These are phyloP conservation scores for Mythimna vitellina DNA, from an alignment of 2,888 invertebrate species.

Conservation along the genomic window DNA sequence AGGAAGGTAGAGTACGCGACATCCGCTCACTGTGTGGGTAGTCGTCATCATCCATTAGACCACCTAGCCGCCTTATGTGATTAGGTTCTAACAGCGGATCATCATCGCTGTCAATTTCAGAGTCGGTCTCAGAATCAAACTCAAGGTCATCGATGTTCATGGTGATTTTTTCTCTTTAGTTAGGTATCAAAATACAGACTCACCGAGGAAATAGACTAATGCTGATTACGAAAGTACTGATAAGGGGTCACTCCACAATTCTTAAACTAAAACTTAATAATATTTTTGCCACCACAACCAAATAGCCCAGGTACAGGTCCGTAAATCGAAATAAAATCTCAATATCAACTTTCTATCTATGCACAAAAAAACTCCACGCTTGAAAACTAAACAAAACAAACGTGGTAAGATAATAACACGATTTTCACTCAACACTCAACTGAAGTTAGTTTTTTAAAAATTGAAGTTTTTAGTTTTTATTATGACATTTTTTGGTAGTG, in stretches of 20 bases:
- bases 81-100: conserved; percentile 70
- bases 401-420: too few species aligned
- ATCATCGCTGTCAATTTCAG: conserved; percentile 66
- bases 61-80: conserved; percentile 69
- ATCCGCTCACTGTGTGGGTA: background rate
- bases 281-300: background rate
- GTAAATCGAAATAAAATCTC: background rate
- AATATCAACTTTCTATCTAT: background rate
- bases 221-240: background rate
- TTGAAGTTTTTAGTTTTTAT: too few species aligned
- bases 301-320: background rate
- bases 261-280: background rate
- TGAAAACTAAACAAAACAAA: background rate
- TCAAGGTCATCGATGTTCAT: conserved; percentile 64
- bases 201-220: background rate
- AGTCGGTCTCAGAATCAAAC: conserved; percentile 40
- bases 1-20: background rate
- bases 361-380: background rate
- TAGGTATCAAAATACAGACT: background rate
- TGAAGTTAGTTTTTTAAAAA: too few species aligned
- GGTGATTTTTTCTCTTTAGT: background rate
- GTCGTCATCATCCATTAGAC: conserved; percentile 68
- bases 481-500: too few species aligned
- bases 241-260: too few species aligned
- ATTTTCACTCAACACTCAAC: too few species aligned